Percentiles rank a stretch among this genome's conserved stretches.
Evolutionary conservation across 2,113 vertebrate species (phyloP).

Genomic region (Megaceryle torquata): DNA sequence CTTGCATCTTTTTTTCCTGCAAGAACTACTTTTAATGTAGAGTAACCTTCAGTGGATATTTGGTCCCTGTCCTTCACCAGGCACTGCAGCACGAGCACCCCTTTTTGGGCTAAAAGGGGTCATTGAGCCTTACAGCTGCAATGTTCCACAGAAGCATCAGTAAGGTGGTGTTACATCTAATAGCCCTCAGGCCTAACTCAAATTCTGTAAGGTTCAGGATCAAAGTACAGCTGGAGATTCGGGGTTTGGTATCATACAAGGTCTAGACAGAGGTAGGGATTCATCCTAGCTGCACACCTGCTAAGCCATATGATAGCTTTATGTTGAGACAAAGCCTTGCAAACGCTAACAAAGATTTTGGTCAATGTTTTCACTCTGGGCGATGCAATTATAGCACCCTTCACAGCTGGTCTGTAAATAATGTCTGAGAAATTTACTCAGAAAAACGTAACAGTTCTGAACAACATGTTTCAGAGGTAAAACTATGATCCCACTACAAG

Average conservation of each 20-base stretch:
- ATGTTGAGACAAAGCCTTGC: neutral
- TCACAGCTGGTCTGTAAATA: neutral
- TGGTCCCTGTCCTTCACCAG: neutral
- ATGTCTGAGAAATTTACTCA: neutral
- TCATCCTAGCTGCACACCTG: neutral
- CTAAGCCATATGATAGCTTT: neutral
- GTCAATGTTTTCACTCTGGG: neutral
- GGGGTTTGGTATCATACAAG: neutral
- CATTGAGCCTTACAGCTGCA: neutral
- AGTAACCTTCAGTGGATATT: neutral
- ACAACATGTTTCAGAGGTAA: neutral
- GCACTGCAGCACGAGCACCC: neutral
- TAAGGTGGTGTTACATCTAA: neutral
- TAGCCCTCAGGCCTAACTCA: neutral
- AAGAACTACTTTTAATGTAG: neutral
- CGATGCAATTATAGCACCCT: accelerated
- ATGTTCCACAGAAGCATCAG: accelerated
- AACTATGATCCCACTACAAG: neutral
- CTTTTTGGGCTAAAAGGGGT: neutral
- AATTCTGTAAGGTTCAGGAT: neutral
- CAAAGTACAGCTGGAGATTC: neutral
- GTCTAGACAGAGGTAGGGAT: neutral
- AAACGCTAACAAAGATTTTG: neutral
- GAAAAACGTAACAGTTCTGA: neutral
- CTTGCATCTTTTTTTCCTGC: neutral